These are phyloP conservation scores for Callaeas wilsoni DNA, from an alignment of 2,113 vertebrate species.

Conservation along the genomic window DNA sequence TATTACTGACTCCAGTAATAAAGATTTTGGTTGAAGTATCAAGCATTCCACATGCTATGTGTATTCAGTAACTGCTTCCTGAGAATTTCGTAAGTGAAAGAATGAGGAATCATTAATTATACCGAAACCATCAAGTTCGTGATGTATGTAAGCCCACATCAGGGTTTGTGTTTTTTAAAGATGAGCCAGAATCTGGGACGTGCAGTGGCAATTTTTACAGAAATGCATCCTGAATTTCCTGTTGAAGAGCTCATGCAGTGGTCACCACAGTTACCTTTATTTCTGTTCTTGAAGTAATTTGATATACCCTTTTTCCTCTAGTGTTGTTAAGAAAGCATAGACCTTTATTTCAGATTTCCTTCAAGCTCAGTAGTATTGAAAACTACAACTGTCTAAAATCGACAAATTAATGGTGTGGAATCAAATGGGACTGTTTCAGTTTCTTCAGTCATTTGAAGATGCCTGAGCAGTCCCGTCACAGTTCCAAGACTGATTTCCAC, in stretches of 20 bases:
- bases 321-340: neutral
- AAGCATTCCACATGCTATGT: neutral
- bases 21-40: neutral
- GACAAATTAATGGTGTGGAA: neutral
- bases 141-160: neutral
- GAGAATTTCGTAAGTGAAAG: neutral
- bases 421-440: fast-evolving
- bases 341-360: neutral
- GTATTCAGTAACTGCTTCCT: neutral
- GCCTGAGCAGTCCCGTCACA: neutral
- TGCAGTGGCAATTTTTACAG: neutral
- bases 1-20: neutral
- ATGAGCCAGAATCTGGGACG: neutral
- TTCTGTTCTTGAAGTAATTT: neutral
- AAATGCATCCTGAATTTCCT: neutral
- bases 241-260: neutral
- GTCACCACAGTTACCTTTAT: neutral
- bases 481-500: neutral
- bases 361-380: neutral
- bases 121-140: neutral
- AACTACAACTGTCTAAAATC: neutral
- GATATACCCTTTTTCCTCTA: neutral
- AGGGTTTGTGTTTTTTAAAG: neutral
- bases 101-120: neutral
- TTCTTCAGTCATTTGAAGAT: neutral